Evolutionary conservation across 92 coral and sea anemone species (phyloP), one percentile per base, ranked within the genome.

Genomic region (Zoanthus sansibaricus): DNA sequence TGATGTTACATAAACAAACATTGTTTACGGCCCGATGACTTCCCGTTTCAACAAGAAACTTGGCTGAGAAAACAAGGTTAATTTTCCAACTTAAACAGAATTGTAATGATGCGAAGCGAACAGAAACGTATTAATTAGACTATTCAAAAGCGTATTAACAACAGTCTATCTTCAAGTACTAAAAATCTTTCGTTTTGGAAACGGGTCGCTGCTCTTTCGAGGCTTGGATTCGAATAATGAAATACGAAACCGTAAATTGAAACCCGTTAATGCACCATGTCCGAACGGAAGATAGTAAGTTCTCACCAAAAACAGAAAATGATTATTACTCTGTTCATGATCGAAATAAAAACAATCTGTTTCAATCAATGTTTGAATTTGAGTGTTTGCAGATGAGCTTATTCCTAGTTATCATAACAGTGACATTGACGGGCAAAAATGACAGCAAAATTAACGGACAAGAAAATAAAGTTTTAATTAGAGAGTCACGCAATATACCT

Each of bases 1-100:
- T 1, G 82, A 76, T 66, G 82, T 76, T 66, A 76, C 62, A 76
- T 76, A 76, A 76, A 88, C 87, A 88, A 74, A 82, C 78, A 80
- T 58, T 56, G 77, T 80, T 69, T 82, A 71, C 37, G 49, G 32
- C 72, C 62, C 14, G 51, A n/a, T 77, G 85, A 86, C 45, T 51
- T 88, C 87, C 46, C 67, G 82, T 76, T 54, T 54, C 82, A 52
- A 66, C 82, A 31, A 25, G 82, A 30, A 76, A n/a, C 42, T 4
- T 11, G 51, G 32, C 9, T 14, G 47, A 6, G 54, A 75, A 20
- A 30, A 48, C 14, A 75, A 3, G 20, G 59, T 10, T 46, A 7
- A 74, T 30, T 61, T 61, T 16, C 68, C 6, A 61, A 7, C 21
- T 59, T 59, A 11, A 14, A 10, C 30, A 69, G 74, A 30, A 33